Evolutionary conservation across 2,797 vertebrate genomes (phyloP).

Genomic region (Notolabrus celidotus): DNA sequence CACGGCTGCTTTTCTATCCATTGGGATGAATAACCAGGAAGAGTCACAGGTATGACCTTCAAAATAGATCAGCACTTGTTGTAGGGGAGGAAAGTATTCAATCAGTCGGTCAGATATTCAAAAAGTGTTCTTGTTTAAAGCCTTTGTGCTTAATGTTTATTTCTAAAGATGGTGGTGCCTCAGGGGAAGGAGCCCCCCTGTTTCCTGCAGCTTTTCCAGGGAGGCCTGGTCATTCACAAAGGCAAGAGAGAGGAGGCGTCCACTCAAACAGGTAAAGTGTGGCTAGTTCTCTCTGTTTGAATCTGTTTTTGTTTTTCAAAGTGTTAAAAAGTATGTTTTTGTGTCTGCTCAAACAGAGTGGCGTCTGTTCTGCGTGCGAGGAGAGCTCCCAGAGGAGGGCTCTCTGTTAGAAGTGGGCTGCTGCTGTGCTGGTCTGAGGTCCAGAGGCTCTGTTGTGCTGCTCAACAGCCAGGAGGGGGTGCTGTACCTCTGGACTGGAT

Average conservation of each 20-base stretch:
- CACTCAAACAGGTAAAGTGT: conserved; percentile 68
- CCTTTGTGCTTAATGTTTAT: no score
- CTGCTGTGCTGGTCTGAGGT: conserved; percentile 82
- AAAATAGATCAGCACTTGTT: neutral
- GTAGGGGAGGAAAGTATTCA: no score
- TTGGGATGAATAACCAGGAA: conserved; percentile 68
- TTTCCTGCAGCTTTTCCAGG: conserved; percentile 88
- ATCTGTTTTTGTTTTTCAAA: neutral
- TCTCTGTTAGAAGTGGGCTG: conserved; percentile 83
- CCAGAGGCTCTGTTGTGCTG: conserved; percentile 81
- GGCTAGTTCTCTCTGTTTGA: neutral
- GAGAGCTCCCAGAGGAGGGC: conserved; percentile 82
- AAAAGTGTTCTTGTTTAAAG: neutral
- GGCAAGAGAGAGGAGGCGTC: conserved; percentile 67
- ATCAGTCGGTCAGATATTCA: no score
- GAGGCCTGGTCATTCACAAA: conserved; percentile 82
- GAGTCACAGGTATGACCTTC: conserved; percentile 70
- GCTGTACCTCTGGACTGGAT: conserved; percentile 85
- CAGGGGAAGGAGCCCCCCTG: conserved; percentile 86
- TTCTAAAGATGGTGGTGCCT: conserved; percentile 75
- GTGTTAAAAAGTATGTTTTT: neutral
- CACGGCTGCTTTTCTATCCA: conserved; percentile 78
- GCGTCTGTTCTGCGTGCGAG: conserved; percentile 84
- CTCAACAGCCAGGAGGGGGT: conserved; percentile 79
- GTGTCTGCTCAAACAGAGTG: conserved; percentile 64